Conservation (phyloP, 2,888 invertebrate genomes). For the Junonia oenone region DNA sequence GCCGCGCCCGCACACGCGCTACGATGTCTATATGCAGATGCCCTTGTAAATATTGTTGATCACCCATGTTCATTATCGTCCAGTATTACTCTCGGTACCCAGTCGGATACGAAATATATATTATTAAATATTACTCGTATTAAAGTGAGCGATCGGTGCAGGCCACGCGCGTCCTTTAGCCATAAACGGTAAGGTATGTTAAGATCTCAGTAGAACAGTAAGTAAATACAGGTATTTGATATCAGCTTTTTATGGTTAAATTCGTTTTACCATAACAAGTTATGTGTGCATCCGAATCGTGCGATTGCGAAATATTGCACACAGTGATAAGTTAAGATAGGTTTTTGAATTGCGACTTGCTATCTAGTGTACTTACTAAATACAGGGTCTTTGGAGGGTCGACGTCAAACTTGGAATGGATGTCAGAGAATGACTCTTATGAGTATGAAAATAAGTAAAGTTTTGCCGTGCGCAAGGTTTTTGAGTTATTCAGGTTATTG, state of each 20-base stretch:
- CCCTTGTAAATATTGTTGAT: constrained; percentile 46
- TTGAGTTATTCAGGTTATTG: no score
- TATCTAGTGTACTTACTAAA: no score
- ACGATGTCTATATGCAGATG: constrained; percentile 48
- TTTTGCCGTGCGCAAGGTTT: no score
- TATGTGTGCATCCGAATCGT: constrained; percentile 34
- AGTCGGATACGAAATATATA: constrained; percentile 16
- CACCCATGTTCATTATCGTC: constrained; percentile 26
- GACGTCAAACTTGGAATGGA: no score
- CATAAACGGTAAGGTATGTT: constrained; percentile 55
- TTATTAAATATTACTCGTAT: constrained; percentile 15
- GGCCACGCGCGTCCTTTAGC: constrained; percentile 41
- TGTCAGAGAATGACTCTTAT: no score
- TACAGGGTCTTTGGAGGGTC: no score
- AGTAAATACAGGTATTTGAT: constrained; percentile 45
- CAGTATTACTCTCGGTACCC: constrained; percentile 35
- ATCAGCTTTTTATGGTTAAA: constrained; percentile 31
- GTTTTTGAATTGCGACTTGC: no score
- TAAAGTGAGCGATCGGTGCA: constrained; percentile 18
- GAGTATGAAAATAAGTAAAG: no score
- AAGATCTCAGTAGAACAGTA: constrained; percentile 70
- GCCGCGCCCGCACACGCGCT: constrained; percentile 35
- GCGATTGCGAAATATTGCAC: no score
- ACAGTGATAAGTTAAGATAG: no score
- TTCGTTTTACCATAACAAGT: constrained; percentile 18